A percentile compares a stretch with the other conserved stretches of the same genome.
Evolutionary conservation across 1,140 invertebrate species (phyloP).

Genomic region (Trinorchestia longiramus): DNA sequence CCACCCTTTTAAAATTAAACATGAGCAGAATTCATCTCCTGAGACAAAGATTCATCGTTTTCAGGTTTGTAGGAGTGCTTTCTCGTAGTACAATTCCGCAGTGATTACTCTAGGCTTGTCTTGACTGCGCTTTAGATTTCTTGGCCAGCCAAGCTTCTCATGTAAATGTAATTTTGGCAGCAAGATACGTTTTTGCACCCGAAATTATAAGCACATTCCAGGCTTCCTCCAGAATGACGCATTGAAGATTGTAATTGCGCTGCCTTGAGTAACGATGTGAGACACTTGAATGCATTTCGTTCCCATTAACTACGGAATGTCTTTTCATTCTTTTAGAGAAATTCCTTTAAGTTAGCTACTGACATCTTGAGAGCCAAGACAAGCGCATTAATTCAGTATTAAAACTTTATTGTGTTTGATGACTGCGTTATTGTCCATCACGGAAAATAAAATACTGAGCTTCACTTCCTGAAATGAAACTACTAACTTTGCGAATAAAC

Average conservation of each 20-base stretch:
- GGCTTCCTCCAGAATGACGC: neutral
- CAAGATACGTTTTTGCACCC: neutral
- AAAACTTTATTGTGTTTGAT: neutral
- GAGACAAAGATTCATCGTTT: neutral
- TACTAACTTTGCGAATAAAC: neutral
- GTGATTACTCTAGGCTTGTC: neutral
- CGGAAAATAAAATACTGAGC: neutral
- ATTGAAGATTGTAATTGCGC: conserved; percentile 18
- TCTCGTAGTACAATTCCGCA: neutral
- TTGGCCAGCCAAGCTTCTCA: neutral
- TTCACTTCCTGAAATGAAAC: neutral
- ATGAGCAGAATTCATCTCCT: neutral
- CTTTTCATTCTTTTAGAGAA: neutral
- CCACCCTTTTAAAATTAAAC: neutral
- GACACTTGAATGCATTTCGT: conserved; percentile 23
- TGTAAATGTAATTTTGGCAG: conserved; percentile 37
- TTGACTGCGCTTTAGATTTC: neutral
- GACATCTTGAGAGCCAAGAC: neutral
- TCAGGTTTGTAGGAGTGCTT: neutral
- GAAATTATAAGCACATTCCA: conserved; percentile 40
- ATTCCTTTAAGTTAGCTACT: neutral
- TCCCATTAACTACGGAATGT: neutral
- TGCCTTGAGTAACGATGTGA: neutral
- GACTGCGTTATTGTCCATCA: neutral
- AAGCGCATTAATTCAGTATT: neutral